Conservation (phyloP, 2,888 invertebrate genomes). For the Harpalus rubripes region DNA sequence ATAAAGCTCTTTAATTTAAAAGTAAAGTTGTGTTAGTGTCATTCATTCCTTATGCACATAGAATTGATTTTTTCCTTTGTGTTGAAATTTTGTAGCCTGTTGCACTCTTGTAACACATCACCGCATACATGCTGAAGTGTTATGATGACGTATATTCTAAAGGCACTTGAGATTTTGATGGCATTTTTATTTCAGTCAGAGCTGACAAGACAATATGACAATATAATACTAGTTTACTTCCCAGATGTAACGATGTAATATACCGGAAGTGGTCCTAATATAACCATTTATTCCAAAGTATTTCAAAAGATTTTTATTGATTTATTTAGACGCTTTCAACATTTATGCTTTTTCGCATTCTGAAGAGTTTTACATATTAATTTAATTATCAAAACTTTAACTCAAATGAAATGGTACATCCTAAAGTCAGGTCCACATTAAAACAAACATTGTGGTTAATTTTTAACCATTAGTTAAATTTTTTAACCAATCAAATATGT, state of each 20-base stretch:
- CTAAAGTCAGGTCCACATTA: too few relatives aligned
- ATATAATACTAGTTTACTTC: constrained; percentile 1
- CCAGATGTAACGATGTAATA: constrained; percentile 14
- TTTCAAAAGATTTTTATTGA: background rate
- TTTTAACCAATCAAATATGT: too few relatives aligned
- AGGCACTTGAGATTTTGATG: constrained; percentile 40
- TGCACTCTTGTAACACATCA: constrained; percentile 35
- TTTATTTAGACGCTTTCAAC: background rate
- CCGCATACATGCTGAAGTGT: background rate
- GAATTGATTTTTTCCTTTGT: constrained; percentile 34
- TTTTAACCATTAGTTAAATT: too few relatives aligned
- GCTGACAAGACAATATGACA: constrained; percentile 47
- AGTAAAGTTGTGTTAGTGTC: background rate
- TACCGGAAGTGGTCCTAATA: constrained; percentile 13
- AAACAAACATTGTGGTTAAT: too few relatives aligned
- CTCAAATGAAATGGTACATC: too few relatives aligned
- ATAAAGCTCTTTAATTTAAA: background rate
- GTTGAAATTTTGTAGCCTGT: constrained; percentile 31
- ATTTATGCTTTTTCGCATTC: background rate
- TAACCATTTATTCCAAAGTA: background rate
- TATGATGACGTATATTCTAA: constrained; percentile 27
- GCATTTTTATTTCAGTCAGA: constrained; percentile 32
- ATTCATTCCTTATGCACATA: constrained; percentile 32
- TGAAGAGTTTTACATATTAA: too few relatives aligned
- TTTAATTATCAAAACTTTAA: too few relatives aligned